Evolutionary conservation across 2,888 invertebrate genomes (phyloP), one percentile per base, ranked within the genome.

Genomic region (Caenorhabditis sp.): DNA sequence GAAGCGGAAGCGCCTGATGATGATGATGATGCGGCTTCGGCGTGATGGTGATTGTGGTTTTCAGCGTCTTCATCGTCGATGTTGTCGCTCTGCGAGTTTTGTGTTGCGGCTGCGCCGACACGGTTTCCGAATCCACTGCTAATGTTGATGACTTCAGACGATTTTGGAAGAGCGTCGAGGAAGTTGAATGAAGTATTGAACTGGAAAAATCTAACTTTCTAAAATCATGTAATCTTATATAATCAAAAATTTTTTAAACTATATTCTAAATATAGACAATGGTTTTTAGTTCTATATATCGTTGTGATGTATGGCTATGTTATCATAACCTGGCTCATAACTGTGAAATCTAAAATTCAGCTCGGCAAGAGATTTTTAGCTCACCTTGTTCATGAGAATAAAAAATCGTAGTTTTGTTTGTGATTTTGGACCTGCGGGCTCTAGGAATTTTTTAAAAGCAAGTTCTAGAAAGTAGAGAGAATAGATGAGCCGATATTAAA

Each of bases 61-160:
- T 72, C 76, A 17, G 50, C 63, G 17, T 78, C 75, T 2, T 77
- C 78, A 12, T 79, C 76, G 36, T 70, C 56, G 31, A 53, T 21
- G 26, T 31, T 20, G 4, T 58, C 56, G 10, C 23, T 25, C 14
- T 7, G 10, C 3, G 2, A 3, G 43, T 5, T 17, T 8, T 36
- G 5, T 14, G 43, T 43, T 7, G 7, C 12, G 43, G 10, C 4
- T 52, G 20, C 4, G 5, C 52, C 52, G n/a, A n/a, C n/a, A n/a
- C n/a, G n/a, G n/a, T n/a, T n/a, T 4, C 58, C 38, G 25, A 69
- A 74, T 25, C 81, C 78, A 23, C 80, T 77, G 43, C 74, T 67
- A 26, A 83, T 80, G 38, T 83, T 80, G 67, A 83, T 81, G 17
- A 83, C 77, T 69, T 81, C 81, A 8, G 76, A 78, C 14, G 80